Percentiles rank a stretch among this genome's conserved stretches.
These are phyloP conservation scores for Todiramphus chloris DNA, from an alignment of 2,113 vertebrate genomes.

Conservation along the genomic window DNA sequence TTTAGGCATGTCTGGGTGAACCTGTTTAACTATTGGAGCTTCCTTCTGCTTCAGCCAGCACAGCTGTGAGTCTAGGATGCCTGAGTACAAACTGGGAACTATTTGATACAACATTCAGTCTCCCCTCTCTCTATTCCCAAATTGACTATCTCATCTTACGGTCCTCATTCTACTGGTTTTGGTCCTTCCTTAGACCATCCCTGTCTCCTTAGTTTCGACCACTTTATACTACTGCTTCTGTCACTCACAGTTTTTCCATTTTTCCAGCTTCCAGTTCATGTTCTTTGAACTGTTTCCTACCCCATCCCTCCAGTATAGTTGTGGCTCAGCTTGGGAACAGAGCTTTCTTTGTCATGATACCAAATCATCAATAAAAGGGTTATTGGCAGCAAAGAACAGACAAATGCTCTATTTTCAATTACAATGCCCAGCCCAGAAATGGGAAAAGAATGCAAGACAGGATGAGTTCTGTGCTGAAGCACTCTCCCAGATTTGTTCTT, in stretches of 20 bases:
- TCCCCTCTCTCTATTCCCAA: neutral
- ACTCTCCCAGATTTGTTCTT: neutral
- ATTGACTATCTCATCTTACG: neutral
- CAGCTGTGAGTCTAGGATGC: neutral
- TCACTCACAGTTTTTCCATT: neutral
- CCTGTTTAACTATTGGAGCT: neutral
- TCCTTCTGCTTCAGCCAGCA: neutral
- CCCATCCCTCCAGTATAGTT: neutral
- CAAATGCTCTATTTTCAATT: neutral
- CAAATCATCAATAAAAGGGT: neutral
- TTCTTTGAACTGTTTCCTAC: neutral
- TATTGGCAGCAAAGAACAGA: neutral
- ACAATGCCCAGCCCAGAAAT: neutral
- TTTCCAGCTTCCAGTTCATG: neutral
- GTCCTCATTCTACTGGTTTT: neutral
- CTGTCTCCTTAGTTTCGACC: neutral
- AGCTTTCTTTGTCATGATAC: neutral
- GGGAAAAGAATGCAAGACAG: neutral
- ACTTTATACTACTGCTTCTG: neutral
- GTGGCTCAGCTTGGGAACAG: neutral
- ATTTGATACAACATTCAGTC: neutral
- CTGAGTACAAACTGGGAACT: neutral
- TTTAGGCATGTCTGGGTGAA: neutral
- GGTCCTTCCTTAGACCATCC: neutral
- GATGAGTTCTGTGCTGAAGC: neutral